Evolutionary conservation across 2,888 invertebrate species (phyloP).

Genomic region (Rotaria socialis): DNA sequence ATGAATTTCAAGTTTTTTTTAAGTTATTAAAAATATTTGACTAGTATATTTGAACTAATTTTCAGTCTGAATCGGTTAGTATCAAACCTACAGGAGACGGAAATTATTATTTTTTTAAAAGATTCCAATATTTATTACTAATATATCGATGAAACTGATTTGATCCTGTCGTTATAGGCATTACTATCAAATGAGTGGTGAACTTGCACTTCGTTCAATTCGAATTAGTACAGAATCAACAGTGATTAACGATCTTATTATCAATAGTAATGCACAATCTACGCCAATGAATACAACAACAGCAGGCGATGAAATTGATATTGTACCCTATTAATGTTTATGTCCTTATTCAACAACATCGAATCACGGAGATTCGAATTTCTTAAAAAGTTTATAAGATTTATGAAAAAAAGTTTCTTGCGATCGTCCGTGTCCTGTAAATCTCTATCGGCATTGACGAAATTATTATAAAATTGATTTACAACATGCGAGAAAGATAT

Average conservation of each 20-base stretch:
- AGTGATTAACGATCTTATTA: background rate
- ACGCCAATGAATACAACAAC: background rate
- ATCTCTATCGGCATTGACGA: constrained; percentile 20
- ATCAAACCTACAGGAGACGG: too few species aligned
- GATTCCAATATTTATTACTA: too few species aligned
- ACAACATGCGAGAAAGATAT: constrained; percentile 5
- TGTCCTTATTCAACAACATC: background rate
- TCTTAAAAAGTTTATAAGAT: background rate
- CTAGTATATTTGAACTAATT: too few species aligned
- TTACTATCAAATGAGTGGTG: constrained; percentile 24
- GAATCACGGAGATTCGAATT: background rate
- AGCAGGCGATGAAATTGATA: background rate
- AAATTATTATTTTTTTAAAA: too few species aligned
- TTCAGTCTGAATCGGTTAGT: too few species aligned
- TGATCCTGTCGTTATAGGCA: background rate
- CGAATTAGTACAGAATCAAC: constrained; percentile 9
- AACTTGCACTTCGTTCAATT: background rate
- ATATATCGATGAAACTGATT: too few species aligned
- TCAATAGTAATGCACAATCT: background rate
- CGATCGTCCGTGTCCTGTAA: background rate
- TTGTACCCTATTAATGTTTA: constrained; percentile 13
- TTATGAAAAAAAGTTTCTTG: background rate
- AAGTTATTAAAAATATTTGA: too few species aligned
- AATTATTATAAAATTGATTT: constrained; percentile 34
- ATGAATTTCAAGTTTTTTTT: too few species aligned